A percentile compares a stretch with the other conserved stretches of the same genome.
Evolutionary conservation across 1,140 invertebrate species (phyloP).

Genomic region (Caerostris extrusa): DNA sequence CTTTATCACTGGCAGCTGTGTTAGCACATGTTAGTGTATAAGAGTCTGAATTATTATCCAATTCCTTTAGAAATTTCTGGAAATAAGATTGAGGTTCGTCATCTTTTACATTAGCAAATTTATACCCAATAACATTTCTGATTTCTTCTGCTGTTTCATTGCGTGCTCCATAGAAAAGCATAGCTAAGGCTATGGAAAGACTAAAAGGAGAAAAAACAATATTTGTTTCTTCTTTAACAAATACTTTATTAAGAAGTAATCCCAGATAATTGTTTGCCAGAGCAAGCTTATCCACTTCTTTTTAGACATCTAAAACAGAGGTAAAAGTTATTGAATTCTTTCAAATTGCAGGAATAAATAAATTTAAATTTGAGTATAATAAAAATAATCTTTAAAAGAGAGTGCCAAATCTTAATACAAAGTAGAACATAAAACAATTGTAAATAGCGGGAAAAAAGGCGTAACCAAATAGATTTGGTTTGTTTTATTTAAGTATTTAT

Average conservation of each 20-base stretch:
- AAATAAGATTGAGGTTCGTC: slow-evolving; percentile 3
- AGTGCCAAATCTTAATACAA: background rate
- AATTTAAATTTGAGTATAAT: background rate
- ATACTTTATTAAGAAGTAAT: background rate
- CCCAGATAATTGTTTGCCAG: slow-evolving; percentile 27
- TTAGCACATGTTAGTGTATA: slow-evolving; percentile 61
- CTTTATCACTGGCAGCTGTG: background rate
- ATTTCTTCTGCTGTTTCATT: slow-evolving; percentile 71
- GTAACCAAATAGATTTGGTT: too few relatives aligned
- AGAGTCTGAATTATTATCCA: background rate
- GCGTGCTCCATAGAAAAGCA: slow-evolving; percentile 71
- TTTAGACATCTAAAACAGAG: background rate
- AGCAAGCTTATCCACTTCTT: background rate
- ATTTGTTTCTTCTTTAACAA: slow-evolving; percentile 48
- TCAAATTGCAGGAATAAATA: background rate
- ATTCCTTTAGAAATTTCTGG: background rate
- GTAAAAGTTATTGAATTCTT: background rate
- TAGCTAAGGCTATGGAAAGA: slow-evolving; percentile 74
- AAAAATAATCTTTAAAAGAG: background rate
- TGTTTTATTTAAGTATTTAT: too few relatives aligned
- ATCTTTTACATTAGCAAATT: slow-evolving; percentile 19
- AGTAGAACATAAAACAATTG: background rate
- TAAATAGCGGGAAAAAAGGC: background rate
- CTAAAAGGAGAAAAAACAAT: slow-evolving; percentile 78
- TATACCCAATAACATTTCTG: slow-evolving; percentile 48